Base-by-base conservation (phyloP, 2,113 vertebrate genomes). In the Cynocephalus volans region DNA sequence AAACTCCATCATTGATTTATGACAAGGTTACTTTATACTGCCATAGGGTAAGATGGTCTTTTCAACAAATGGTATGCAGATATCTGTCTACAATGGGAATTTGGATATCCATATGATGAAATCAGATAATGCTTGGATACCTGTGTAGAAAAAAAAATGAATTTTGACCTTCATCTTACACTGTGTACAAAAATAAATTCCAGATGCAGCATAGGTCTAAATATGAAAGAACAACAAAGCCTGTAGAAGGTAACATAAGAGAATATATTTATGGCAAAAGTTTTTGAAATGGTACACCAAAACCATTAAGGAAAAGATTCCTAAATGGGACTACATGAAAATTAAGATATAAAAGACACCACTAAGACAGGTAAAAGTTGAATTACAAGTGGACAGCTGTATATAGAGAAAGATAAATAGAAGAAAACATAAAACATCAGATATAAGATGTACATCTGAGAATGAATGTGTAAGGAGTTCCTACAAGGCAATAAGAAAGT, bases 191-290 rank as follows among this genome's bases (percentile, higher is more conserved):
- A 41, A 41, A 41, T 41, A 41, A 41, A 41, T 41, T 41, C 41
- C 41, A 41, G 41, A 41, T 41, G 41, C 41, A 41, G 91, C 31
- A 26, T 54, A 88, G 31, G 33, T 73, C 72, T 79, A 88, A 88
- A 91, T 93, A 56, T 69, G 28, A 84, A 87, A 83, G 69, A 88
- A 60, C 18, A 84, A 83, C 54, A 86, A 77, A 79, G 6, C 4
- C 79, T 82, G 90, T 77, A 19, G 69, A 93, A 88, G 62, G 23
- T 24, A 90, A 79, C 10, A 52, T 28, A 67, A 24, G 31, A 81
- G n/a, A 79, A 23, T n/a, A 45, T 82, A 24, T 75, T 87, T 17
- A 41, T 52, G 26, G 12, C 11, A 65, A 82, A 12, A 69, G 26
- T 48, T 65, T 70, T 76, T 80, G 52, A 69, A 86, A 52, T 67